phyloP scores from a whole-genome alignment of 2,888 invertebrate species.

The Osmoderma eremita region DNA sequence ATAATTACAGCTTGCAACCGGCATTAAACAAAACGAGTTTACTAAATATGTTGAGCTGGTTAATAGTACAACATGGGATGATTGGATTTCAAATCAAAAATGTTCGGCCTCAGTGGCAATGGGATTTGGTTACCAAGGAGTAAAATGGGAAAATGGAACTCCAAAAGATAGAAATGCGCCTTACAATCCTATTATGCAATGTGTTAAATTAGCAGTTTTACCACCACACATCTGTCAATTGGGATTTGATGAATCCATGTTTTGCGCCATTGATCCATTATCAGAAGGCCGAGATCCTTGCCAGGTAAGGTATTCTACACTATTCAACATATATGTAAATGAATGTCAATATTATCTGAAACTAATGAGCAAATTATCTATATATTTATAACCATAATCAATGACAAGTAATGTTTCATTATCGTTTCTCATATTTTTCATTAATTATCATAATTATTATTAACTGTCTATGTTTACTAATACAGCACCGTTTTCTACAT shows the following conservation, averaged over 20 bases:
- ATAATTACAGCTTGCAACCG: conserved; percentile 11
- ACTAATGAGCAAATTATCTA: no score
- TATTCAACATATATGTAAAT: no score
- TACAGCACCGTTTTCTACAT: no score
- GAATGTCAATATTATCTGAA: no score
- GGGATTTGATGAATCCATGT: conserved; percentile 17
- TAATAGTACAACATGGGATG: conserved; percentile 3
- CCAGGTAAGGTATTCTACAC: neutral
- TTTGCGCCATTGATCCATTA: conserved; percentile 28
- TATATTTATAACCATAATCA: no score
- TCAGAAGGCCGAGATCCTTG: conserved; percentile 29
- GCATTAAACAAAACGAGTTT: conserved; percentile 13
- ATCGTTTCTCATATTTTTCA: no score
- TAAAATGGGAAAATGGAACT: conserved; percentile 26
- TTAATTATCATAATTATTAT: no score
- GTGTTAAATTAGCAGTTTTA: conserved; percentile 12
- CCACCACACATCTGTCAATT: conserved; percentile 7
- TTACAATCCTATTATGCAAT: conserved; percentile 26
- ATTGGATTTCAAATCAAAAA: neutral
- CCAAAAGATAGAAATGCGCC: conserved; percentile 20
- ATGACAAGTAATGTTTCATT: no score
- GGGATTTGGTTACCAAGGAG: conserved; percentile 28
- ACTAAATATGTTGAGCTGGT: conserved; percentile 11
- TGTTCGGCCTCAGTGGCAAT: conserved; percentile 21
- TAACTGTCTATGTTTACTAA: no score